These are phyloP conservation scores for Halictus quadricinctus DNA, from an alignment of 2,888 invertebrate genomes.

Conservation along the genomic window DNA sequence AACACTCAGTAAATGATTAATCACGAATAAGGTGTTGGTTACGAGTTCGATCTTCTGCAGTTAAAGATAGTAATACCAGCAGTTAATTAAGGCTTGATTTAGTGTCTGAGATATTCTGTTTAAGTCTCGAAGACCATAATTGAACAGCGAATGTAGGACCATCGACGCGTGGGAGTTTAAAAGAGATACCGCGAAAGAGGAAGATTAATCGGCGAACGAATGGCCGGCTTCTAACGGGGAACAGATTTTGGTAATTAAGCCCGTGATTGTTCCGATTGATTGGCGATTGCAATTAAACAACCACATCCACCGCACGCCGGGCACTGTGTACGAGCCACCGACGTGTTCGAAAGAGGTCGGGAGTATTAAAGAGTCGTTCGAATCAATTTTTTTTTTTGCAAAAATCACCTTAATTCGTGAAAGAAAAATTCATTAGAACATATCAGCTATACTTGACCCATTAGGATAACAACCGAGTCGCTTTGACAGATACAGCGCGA, in stretches of 20 bases:
- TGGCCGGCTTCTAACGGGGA: not conserved
- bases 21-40: no score
- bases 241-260: constrained; percentile 61
- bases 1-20: no score
- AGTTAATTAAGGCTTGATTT: not conserved
- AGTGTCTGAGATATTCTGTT: not conserved
- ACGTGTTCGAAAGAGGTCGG: constrained; percentile 6
- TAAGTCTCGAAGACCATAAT: not conserved
- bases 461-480: not conserved
- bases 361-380: constrained; percentile 3
- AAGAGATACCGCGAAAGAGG: not conserved
- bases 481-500: not conserved
- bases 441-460: not conserved
- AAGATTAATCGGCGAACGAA: not conserved
- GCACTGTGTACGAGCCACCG: not conserved
- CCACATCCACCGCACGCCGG: constrained; percentile 29
- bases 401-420: not conserved
- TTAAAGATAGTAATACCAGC: not conserved
- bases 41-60: not conserved
- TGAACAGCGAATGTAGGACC: not conserved
- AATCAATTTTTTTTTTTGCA: constrained; percentile 16
- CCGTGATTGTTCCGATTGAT: constrained; percentile 60
- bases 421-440: no score
- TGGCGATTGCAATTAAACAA: constrained; percentile 64
- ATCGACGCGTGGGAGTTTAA: not conserved